phyloP scores from a whole-genome alignment of 2,113 vertebrate genomes.

The Psilopsiagon aurifrons region DNA sequence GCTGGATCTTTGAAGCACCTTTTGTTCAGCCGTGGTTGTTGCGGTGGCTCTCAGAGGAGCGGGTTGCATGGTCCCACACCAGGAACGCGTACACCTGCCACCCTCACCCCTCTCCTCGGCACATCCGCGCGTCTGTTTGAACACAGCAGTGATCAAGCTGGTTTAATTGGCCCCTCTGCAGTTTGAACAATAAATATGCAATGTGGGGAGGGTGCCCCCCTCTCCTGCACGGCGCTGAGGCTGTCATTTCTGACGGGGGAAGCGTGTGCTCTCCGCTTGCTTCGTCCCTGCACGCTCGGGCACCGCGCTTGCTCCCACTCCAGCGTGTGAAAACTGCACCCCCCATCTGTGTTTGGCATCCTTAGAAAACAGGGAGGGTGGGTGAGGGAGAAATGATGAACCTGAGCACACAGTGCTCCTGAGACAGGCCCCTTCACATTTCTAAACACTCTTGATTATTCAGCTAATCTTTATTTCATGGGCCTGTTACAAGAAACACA shows the following conservation, averaged over 20 bases:
- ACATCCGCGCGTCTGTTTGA: neutral
- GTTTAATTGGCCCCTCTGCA: conserved; percentile 62
- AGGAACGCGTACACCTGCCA: neutral
- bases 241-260: neutral
- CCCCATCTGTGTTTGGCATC: conserved; percentile 13
- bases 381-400: neutral
- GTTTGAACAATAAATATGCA: conserved; percentile 29
- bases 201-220: neutral
- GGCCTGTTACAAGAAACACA: conserved; percentile 65
- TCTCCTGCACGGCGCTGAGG: rapidly evolving
- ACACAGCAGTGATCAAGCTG: neutral
- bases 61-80: rapidly evolving
- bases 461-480: conserved; percentile 78
- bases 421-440: conserved; percentile 59
- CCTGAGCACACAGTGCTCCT: conserved; percentile 25
- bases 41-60: neutral
- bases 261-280: neutral
- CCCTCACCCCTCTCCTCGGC: neutral
- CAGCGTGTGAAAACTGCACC: neutral
- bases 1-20: neutral
- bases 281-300: neutral
- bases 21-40: neutral
- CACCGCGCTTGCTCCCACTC: neutral
- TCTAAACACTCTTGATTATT: conserved; percentile 68
- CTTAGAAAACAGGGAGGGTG: neutral